Base-by-base conservation (phyloP, 2,797 vertebrate genomes). In the Siniperca undulata region DNA sequence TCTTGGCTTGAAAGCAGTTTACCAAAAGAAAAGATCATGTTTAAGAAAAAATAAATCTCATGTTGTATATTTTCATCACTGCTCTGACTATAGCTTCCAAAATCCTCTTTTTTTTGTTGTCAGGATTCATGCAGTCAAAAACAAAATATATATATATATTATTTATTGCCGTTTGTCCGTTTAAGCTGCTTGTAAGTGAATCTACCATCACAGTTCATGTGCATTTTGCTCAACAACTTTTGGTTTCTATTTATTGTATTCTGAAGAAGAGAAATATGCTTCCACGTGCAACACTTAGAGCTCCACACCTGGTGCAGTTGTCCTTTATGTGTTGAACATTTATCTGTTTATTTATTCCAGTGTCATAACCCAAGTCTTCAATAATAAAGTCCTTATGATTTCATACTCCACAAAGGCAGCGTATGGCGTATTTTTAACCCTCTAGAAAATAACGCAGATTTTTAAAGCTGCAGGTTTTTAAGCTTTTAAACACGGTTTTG, bases 291-390 rank as follows among this genome's bases (percentile, higher is more conserved):
- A 86, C 94, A 92, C 88, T 89, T 89, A 92, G 90, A 94, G 94
- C 95, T 96, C 93, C 96, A 95, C 94, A 91, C 94, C 93, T 90
- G 88, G 91, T 94, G 94, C 95, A 94, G 91, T 87, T 96, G 94
- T 96, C 88, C 74, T 80, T 91, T 91, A 94, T 86, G 93, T 96
- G 96, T 95, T 83, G 93, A 96, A 96, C 95, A 94, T 96, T 96
- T 96, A 95, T 93, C 93, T 95, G 95, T 97, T 98, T 99, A 99
- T 99, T 99, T 99, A 99, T 99, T 99, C 97, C 95, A 96, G 93
- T 96, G 94, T 97, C 97, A 96, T 97, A 97, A 95, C 91, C 96
- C 96, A 95, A 95, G 95, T 97, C 97, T 97, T 96, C 97, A 98
- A 97, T 98, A 99, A 99, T 98, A 99, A 99, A 97, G 91, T 92